Percentiles rank a stretch among this genome's conserved stretches.
Evolutionary conservation across 2,797 vertebrate species (phyloP).

Genomic region (Micropoecilia bifurca): DNA sequence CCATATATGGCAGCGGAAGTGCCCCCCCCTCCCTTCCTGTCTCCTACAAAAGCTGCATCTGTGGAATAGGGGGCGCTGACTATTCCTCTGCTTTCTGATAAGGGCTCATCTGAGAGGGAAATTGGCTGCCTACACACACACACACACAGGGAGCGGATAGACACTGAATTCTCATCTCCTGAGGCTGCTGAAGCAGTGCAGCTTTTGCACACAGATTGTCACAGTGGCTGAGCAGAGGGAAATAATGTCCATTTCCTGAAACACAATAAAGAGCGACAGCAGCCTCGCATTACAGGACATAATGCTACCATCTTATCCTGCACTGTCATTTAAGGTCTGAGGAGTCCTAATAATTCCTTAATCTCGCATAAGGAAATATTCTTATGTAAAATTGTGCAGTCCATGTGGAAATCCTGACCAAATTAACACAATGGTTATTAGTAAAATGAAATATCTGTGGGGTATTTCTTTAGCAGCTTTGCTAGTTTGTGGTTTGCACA

Average conservation of each 20-base stretch:
- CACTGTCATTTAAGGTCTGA: neutral
- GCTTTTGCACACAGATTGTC: slow-evolving; percentile 47
- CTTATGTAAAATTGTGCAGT: neutral
- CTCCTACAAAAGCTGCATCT: slow-evolving; percentile 24
- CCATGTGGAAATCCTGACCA: neutral
- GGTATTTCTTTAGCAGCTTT: neutral
- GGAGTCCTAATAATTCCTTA: neutral
- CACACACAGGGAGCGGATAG: slow-evolving; percentile 7
- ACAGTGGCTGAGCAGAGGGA: slow-evolving; percentile 41
- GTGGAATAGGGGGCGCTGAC: slow-evolving; percentile 38
- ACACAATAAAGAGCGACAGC: slow-evolving; percentile 26
- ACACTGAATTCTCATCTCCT: slow-evolving; percentile 37
- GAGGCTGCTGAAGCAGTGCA: slow-evolving; percentile 40
- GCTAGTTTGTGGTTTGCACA: neutral
- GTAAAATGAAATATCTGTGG: neutral
- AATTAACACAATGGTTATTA: neutral
- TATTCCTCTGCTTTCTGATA: slow-evolving; percentile 48
- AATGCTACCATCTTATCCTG: slow-evolving; percentile 12
- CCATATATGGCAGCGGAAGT: slow-evolving; percentile 73
- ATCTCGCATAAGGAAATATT: neutral
- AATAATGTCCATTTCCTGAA: slow-evolving; percentile 44
- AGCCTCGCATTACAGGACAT: slow-evolving; percentile 20
- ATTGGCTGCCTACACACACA: slow-evolving; percentile 33
- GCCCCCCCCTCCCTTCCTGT: slow-evolving; percentile 17
- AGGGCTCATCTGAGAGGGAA: slow-evolving; percentile 66